Evolutionary conservation across 2,797 vertebrate genomes (phyloP), one percentile per base, ranked within the genome.

Genomic region (Myoxocephalus aenaeus): DNA sequence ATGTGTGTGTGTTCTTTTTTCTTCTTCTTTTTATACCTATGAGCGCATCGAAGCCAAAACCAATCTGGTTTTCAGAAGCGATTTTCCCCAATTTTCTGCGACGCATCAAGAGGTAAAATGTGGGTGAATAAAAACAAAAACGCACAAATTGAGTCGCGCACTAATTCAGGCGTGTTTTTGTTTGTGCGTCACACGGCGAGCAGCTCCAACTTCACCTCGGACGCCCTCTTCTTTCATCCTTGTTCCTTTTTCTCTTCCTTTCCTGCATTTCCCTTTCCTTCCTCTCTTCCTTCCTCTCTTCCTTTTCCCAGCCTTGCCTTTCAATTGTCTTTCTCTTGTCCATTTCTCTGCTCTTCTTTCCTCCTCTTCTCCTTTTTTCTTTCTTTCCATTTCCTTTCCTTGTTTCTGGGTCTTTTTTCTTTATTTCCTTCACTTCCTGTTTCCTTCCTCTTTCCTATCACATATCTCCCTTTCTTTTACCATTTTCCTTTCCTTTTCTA

Each of bases 21-120:
- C n/a, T n/a, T 64, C 63, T 48, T n/a, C 75, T 56, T 71, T 44
- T 56, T 46, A 38, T 34, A 61, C 68, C 64, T 65, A 63, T 5
- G 44, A 69, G 65, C 10, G 3, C 68, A 11, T 48, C 6, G 12
- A 58, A 73, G 83, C 78, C 78, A 80, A 87, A 90, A 76, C 77
- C 77, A 79, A 90, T 87, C 83, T 80, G 25, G 67, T 76, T 85
- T 83, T 68, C 56, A 73, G 63, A 34, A 87, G 80, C 27, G 32
- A 87, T 87, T 85, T 80, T 79, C 79, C 73, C 78, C 85, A 85
- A 82, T 87, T 88, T 84, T 84, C 77, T 71, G n/a, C 59, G 78
- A 77, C 57, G 67, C 84, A 69, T 86, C 83, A 77, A 57, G 76
- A 77, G 76, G 76, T 25, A 0, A 73, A 86, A 80, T 82, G 79